Evolutionary conservation across 1,140 invertebrate genomes (phyloP), one percentile per base, ranked within the genome.

Genomic region (Drosophila persimilis): DNA sequence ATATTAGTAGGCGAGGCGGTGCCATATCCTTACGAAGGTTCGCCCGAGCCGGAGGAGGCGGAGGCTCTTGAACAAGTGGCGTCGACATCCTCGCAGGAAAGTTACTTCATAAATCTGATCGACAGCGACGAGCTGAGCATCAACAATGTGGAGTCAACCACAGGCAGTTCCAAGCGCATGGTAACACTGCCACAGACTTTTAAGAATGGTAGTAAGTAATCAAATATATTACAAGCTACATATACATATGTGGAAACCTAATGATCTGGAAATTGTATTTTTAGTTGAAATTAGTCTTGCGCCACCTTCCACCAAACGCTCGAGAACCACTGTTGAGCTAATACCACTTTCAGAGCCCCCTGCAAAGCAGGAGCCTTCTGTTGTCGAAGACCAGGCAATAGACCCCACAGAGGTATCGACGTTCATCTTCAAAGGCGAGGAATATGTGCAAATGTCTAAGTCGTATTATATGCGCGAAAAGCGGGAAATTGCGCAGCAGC

Each of bases 401-500:
- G 81, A 91, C 41, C 0, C 39, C 20, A 20, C 55, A 22, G 56
- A 86, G 43, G 80, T 91, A 1, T 77, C 77, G 2, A 72, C 73
- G 8, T 91, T 91, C 20, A 69, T 71, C 2, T 80, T 90, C 6
- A 83, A 89, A 11, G 90, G 88, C 20, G 72, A 91, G 29, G 63
- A 90, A 51, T 90, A 80, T 39, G 86, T 91, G 1, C 86, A 91
- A 67, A 91, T 91, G 90, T 72, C 90, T 0, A 56, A 73, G 35
- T 69, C 79, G 2, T 76, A 73, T 43, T 91, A 91, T 63, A 7
- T 85, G 15, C 26, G 45, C 0, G 90, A 91, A 50, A 90, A 90
- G 45, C 59, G 67, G 1, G 52, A 78, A 22, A 51, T 89, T 51
- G 6, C 65, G 1, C 15, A 55, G 1, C 58, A 73, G 11, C 8